A percentile compares a stretch with the other conserved stretches of the same genome.
These are phyloP conservation scores for Megalonaias nervosa DNA, from an alignment of 1,140 invertebrate genomes.

Conservation along the genomic window DNA sequence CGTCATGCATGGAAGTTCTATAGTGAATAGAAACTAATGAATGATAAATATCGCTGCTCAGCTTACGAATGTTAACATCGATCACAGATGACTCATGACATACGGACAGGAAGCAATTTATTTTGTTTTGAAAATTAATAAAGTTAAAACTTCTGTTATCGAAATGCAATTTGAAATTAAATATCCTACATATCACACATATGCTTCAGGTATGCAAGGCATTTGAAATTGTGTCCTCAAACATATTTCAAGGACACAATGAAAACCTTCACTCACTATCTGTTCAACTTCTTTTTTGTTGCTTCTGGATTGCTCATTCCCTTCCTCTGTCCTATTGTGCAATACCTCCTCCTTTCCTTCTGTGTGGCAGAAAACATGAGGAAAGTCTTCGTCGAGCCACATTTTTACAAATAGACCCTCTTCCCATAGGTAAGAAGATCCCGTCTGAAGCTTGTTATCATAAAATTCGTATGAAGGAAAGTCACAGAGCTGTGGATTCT, in stretches of 20 bases:
- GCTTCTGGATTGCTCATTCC: conserved; percentile 60
- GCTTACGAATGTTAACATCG: too few species aligned
- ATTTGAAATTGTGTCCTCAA: too few species aligned
- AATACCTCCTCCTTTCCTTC: conserved; percentile 58
- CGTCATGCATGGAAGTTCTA: too few species aligned
- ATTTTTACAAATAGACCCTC: neutral
- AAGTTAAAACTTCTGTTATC: too few species aligned
- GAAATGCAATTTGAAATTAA: too few species aligned
- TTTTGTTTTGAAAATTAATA: too few species aligned
- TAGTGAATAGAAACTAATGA: too few species aligned
- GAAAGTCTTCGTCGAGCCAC: conserved; percentile 7
- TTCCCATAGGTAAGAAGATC: neutral
- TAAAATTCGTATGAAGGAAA: conserved; percentile 62
- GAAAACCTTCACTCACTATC: conserved; percentile 43
- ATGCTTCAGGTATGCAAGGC: neutral
- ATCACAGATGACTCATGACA: too few species aligned
- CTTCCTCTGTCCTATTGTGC: conserved; percentile 58
- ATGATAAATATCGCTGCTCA: too few species aligned
- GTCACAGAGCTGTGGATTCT: conserved; percentile 57
- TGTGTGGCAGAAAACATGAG: conserved; percentile 58
- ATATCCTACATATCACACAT: too few species aligned
- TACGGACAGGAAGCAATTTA: too few species aligned
- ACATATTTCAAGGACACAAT: too few species aligned
- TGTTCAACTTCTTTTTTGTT: conserved; percentile 55
- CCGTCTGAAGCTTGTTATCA: conserved; percentile 40